Evolutionary conservation across 2,888 invertebrate species (phyloP).

Genomic region (Synanthedon andrenaeformis): DNA sequence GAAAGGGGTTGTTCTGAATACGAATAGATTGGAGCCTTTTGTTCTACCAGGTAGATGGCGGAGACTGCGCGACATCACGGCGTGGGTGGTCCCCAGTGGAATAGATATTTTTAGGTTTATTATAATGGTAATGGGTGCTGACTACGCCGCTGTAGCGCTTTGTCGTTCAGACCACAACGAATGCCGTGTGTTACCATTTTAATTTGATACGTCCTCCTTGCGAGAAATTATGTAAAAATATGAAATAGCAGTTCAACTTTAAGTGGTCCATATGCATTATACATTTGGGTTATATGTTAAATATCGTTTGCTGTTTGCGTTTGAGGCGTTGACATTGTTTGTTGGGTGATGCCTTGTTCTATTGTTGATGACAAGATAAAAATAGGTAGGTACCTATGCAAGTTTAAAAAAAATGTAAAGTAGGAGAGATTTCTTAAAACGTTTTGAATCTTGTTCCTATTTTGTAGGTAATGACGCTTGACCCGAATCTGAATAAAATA

Average conservation of each 20-base stretch:
- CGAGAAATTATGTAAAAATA: neutral
- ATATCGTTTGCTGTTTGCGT: slow-evolving; percentile 37
- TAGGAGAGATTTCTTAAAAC: no score
- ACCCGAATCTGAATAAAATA: no score
- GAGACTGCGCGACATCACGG: slow-evolving; percentile 45
- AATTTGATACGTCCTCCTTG: slow-evolving; percentile 11
- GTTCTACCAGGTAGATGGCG: slow-evolving; percentile 58
- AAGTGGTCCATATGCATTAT: neutral
- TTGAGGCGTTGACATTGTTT: slow-evolving; percentile 17
- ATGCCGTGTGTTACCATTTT: slow-evolving; percentile 33
- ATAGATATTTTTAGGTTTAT: slow-evolving; percentile 59
- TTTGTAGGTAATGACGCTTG: no score
- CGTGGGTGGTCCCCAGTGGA: slow-evolving; percentile 63
- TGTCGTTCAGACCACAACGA: slow-evolving; percentile 51
- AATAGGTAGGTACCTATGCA: no score
- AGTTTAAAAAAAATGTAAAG: no score
- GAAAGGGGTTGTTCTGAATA: slow-evolving; percentile 31
- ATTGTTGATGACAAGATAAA: slow-evolving; percentile 10
- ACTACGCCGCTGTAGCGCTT: slow-evolving; percentile 38
- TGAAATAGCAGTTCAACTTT: neutral
- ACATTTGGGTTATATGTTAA: slow-evolving; percentile 31
- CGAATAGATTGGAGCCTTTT: slow-evolving; percentile 34
- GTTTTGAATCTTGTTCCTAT: no score
- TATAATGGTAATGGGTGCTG: slow-evolving; percentile 60
- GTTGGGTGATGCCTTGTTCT: slow-evolving; percentile 21